Base-by-base conservation (phyloP, 2,113 vertebrate genomes). In the Fregetta grallaria region DNA sequence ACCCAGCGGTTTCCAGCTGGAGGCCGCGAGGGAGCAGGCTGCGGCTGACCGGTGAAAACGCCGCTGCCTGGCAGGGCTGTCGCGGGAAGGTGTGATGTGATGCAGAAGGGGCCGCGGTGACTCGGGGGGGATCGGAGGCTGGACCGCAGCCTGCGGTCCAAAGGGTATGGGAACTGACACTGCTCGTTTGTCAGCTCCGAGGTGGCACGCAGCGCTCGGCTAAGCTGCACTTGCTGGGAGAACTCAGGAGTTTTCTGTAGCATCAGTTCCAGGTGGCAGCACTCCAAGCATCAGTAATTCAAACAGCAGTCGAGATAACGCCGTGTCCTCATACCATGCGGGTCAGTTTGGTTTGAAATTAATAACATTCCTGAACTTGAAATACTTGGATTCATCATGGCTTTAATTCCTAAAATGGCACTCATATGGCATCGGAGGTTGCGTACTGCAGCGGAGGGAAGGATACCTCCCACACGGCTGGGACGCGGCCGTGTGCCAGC, bases 371-470 rank as follows among this genome's bases (percentile, higher is more conserved):
- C 91, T 87, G 30, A 71, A 26, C 44, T 79, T 47, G 34, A 81
- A 90, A 44, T 44, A 18, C 47, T 75, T 63, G 82, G 72, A 17
- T 84, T 75, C 29, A 2, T 58, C 27, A 0, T 15, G 47, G 34
- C 56, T 88, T 84, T 67, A 18, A 32, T 56, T 50, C 65, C 68
- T 72, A 7, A 55, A 45, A 15, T 8, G n/a, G 44, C 1, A 1
- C 18, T n/a, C 1, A 0, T 9, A 1, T 1, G 4, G 59, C 23
- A 6, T 6, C 0, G 0, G 63, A 36, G 36, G 40, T 7, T 9
- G 27, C 13, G 0, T 7, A 3, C 21, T 3, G 29, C 3, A 1
- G 61, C 0, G 3, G 53, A 49, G 59, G 44, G 45, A 20, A 20
- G 59, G 89, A 19, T 23, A 44, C 10, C 2, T 34, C 53, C 21